Base-by-base conservation (phyloP, 2,113 vertebrate species). In the Corythornis madagascariensis region DNA sequence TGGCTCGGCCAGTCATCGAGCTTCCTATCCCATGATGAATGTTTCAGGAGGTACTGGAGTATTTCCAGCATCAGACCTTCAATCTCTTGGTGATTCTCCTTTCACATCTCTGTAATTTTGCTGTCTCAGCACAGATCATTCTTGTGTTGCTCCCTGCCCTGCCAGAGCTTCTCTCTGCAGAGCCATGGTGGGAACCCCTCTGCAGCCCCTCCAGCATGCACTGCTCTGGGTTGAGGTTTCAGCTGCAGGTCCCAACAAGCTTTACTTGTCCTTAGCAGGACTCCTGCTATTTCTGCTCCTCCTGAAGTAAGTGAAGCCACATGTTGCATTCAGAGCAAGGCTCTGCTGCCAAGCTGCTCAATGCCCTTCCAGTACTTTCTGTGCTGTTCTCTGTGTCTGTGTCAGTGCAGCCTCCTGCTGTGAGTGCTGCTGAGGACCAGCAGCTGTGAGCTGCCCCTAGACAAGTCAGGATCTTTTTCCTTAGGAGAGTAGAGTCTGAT, bases 51-150 rank as follows among this genome's bases (percentile, higher is more conserved):
- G 85, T 43, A 31, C 53, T 60, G 86, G 83, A 86, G 59, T 8
- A 74, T 53, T 69, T 95, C 81, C 88, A 86, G 80, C 61, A 64
- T 19, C 69, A 90, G 69, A 90, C 70, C 40, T 57, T 83, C 45
- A 53, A 45, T 35, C 80, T 65, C 88, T 35, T 60, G 69, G 52
- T 93, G 66, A 66, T 64, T 77, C 28, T 43, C 63, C 81, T 70
- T 70, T 81, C 78, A 67, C 69, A 59, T 71, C 47, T 75, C 56
- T 60, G 53, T 81, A 33, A 81, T 63, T 83, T n/a, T 83, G 76
- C 65, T 83, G 29, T 43, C 72, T 88, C 67, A 81, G 85, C 71
- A 89, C 52, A 82, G 67, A 35, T 6, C 45, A 22, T 25, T 59
- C 78, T 85, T 60, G 71, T 47, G 38, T 82, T 45, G 26, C 40